Base-by-base conservation (phyloP, 1,140 invertebrate genomes). In the Diprion similis region DNA sequence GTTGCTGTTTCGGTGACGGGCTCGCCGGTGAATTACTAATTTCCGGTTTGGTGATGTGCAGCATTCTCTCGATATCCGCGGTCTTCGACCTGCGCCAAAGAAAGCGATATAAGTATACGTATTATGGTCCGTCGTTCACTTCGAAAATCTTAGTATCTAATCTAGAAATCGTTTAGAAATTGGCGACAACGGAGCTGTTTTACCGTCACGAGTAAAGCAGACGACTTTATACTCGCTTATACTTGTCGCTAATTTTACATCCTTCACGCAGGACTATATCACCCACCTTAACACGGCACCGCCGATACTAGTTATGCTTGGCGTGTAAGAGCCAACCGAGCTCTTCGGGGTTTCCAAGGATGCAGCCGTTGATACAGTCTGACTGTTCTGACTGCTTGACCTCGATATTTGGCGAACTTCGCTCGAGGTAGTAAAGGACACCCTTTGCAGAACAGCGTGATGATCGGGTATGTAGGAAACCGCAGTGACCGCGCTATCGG, bases 301-400 rank as follows among this genome's bases (percentile, higher is more conserved):
- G 10, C 92, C 92, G 69, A 93, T 92, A 75, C 88, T 92, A 0
- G 91, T 90, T 78, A 93, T 93, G 78, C 90, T 91, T 3, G 91
- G 86, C 15, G 90, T 91, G 59, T 86, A 85, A 46, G 84, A 78
- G 0, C 80, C 77, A 10, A 82, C 37, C 8, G 73, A 66, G 7
- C 73, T 68, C 10, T 76, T 75, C 8, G 76, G 73, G 8, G 81
- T 77, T 17, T 76, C 76, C 59, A 64, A 15, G 13, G 59, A 17
- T 64, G 17, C 59, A 17, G 13, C 17, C 59, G 13, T 18, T 15
- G 17, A 74, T 13, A 78, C 66, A 10, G 84, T 82, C 72, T 81
- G 84, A 24, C 80, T 83, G 11, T 82, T 77, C 70, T 83, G 83
- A 71, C 83, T 86, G 10, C 77, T 79, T 4, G 86, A 84, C 76